These are phyloP conservation scores for Pangasius larnaudii DNA, from an alignment of 2,797 vertebrate species.

Conservation along the genomic window DNA sequence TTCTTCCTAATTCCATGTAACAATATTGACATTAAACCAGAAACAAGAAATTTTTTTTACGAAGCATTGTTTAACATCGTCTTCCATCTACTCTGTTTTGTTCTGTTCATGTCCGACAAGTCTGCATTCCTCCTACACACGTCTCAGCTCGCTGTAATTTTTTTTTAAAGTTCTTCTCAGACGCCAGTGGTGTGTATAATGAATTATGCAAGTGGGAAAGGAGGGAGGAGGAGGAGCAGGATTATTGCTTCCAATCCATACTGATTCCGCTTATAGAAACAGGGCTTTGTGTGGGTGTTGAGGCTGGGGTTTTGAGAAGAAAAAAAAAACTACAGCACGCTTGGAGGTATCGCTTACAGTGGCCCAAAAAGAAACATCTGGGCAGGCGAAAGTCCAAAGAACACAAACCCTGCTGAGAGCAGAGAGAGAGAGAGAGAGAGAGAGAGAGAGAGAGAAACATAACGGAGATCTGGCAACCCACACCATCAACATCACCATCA, in stretches of 20 bases:
- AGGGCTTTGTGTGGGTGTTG: constrained; percentile 75
- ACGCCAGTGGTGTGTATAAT: constrained; percentile 3
- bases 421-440: constrained; percentile 1
- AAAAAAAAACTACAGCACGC: constrained; percentile 71
- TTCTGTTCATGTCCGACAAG: background rate
- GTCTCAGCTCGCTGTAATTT: background rate
- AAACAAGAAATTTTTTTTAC: background rate
- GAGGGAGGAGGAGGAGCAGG: constrained; percentile 55
- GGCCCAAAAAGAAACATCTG: constrained; percentile 84
- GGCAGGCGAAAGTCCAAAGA: constrained; percentile 75
- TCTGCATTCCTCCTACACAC: background rate
- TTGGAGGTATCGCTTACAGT: constrained; percentile 78
- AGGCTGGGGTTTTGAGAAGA: constrained; percentile 63
- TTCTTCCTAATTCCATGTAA: background rate
- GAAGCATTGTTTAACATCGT: background rate
- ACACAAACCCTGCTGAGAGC: constrained; percentile 71
- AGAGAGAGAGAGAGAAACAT: constrained; percentile 57
- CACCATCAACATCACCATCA: constrained; percentile 66
- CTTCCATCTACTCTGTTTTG: background rate
- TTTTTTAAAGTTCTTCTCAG: constrained; percentile 4
- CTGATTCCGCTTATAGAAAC: constrained; percentile 73
- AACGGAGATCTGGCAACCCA: constrained; percentile 71
- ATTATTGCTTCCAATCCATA: constrained; percentile 73
- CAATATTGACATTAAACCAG: background rate
- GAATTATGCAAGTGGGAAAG: constrained; percentile 48